Evolutionary conservation across 2,797 vertebrate species (phyloP).

Genomic region (Anas acuta): DNA sequence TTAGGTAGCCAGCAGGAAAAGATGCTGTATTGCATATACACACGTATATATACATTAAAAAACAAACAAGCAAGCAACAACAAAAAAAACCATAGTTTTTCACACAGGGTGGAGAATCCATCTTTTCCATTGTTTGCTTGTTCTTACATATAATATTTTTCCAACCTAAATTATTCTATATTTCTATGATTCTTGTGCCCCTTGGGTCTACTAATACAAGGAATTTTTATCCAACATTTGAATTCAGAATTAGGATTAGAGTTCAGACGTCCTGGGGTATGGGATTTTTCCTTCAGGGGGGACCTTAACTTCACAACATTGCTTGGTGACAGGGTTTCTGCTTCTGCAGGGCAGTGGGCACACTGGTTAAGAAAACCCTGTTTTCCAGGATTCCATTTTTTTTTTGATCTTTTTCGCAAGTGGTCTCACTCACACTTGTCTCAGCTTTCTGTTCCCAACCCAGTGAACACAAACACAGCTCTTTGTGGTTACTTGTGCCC

Average conservation of each 20-base stretch:
- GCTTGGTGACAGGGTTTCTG: background rate
- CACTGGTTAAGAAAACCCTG: background rate
- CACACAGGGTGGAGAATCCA: background rate
- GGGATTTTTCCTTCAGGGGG: background rate
- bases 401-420: background rate
- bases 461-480: background rate
- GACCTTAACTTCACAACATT: background rate
- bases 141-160: background rate
- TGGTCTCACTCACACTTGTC: background rate
- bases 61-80: background rate
- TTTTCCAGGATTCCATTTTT: background rate
- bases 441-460: background rate
- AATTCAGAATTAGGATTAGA: background rate
- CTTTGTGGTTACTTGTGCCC: background rate
- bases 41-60: background rate
- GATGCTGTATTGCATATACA: background rate
- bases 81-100: background rate
- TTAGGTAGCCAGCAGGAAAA: background rate
- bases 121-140: background rate
- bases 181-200: background rate
- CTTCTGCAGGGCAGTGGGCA: background rate
- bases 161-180: too few species aligned
- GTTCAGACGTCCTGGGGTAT: fast-evolving
- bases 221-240: background rate
- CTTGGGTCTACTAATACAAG: background rate